These are phyloP conservation scores for Oreochromis aureus DNA, from an alignment of 2,113 vertebrate species.

Conservation along the genomic window DNA sequence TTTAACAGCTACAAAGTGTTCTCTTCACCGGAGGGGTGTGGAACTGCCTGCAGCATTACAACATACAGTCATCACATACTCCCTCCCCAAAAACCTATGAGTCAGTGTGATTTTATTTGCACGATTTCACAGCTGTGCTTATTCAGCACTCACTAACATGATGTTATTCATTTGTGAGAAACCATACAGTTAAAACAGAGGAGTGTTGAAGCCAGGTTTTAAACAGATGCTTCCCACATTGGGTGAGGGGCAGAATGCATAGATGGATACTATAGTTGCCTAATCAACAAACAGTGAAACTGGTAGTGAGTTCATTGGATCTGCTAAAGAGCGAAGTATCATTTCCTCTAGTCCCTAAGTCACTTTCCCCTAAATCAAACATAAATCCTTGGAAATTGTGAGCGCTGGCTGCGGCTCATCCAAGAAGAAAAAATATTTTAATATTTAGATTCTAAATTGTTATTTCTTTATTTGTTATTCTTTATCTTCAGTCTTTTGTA, in stretches of 20 bases:
- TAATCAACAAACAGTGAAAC: not conserved
- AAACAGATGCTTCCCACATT: not conserved
- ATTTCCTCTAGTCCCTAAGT: not conserved
- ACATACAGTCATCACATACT: not conserved
- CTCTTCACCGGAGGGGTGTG: rapidly evolving
- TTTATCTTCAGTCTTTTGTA: not conserved
- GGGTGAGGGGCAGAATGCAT: not conserved
- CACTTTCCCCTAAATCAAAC: not conserved
- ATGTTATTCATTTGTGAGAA: not conserved
- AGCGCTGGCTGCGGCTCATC: rapidly evolving
- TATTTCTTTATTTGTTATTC: not conserved
- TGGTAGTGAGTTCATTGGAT: not conserved
- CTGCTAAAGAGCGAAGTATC: not conserved
- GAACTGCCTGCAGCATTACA: not conserved
- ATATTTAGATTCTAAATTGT: not conserved
- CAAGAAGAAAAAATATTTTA: not conserved
- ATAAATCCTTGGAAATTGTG: not conserved
- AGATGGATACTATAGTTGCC: rapidly evolving
- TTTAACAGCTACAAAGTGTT: not conserved
- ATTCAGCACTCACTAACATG: not conserved
- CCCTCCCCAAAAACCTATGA: not conserved
- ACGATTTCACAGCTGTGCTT: not conserved
- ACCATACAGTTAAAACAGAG: not conserved
- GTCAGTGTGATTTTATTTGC: not conserved
- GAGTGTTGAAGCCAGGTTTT: not conserved